A percentile compares a stretch with the other conserved stretches of the same genome.
Evolutionary conservation across 2,113 vertebrate genomes (phyloP).

Genomic region (Eptatretus burgeri): DNA sequence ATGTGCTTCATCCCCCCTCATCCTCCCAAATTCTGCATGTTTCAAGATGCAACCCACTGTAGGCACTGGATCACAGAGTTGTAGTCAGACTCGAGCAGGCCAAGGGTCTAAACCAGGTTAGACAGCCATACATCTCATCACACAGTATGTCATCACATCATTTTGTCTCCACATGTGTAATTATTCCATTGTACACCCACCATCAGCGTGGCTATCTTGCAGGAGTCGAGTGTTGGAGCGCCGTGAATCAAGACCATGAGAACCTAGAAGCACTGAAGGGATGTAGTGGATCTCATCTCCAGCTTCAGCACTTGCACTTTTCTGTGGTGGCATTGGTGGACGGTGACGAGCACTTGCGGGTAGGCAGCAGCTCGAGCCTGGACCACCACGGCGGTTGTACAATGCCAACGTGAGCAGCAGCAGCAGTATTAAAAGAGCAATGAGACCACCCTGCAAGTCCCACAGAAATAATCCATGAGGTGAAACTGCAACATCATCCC

Average conservation of each 20-base stretch:
- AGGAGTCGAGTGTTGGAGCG: slow-evolving; percentile 38
- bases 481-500: too few species aligned
- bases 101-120: too few species aligned
- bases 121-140: too few species aligned
- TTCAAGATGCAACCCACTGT: too few species aligned
- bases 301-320: slow-evolving; percentile 84
- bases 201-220: neutral
- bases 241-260: slow-evolving; percentile 42
- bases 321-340: slow-evolving; percentile 25
- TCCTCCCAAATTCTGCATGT: too few species aligned
- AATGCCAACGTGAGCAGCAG: slow-evolving; percentile 69
- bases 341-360: neutral
- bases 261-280: slow-evolving; percentile 61
- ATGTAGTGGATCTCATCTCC: slow-evolving; percentile 98
- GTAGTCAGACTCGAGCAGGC: too few species aligned
- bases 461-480: too few species aligned
- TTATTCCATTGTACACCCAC: neutral
- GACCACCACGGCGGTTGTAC: slow-evolving; percentile 72
- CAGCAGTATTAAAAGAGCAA: slow-evolving; percentile 54
- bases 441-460: slow-evolving; percentile 48
- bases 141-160: too few species aligned
- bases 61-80: too few species aligned
- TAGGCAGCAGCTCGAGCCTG: slow-evolving; percentile 14
- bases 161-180: too few species aligned
- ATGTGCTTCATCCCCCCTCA: too few species aligned